A percentile compares a stretch with the other conserved stretches of the same genome.
phyloP scores from a whole-genome alignment of 2,113 vertebrate species.

The Pithys albifrons region DNA sequence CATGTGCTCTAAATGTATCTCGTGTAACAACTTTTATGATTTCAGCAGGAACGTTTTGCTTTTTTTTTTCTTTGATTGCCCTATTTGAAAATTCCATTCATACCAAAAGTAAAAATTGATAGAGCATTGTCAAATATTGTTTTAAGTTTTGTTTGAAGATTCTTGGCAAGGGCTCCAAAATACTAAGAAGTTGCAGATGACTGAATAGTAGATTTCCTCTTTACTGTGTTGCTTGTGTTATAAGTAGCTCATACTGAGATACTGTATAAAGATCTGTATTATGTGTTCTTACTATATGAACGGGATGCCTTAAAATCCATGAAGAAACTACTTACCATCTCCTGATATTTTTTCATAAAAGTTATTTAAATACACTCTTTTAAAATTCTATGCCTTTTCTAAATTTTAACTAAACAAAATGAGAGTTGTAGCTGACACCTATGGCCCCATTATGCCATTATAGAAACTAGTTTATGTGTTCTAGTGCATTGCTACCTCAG shows the following conservation, averaged over 20 bases:
- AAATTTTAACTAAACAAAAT: neutral
- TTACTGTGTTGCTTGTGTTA: neutral
- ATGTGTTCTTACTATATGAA: neutral
- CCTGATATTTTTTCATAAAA: neutral
- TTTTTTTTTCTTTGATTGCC: neutral
- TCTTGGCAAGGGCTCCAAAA: neutral
- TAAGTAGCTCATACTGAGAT: neutral
- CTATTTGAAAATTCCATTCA: neutral
- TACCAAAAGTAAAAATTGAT: neutral
- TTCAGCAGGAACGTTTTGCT: neutral
- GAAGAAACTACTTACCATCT: neutral
- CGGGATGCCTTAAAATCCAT: neutral
- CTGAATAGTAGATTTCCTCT: neutral
- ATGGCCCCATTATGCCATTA: rapidly evolving
- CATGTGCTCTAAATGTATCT: neutral
- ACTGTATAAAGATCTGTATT: neutral
- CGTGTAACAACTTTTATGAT: neutral
- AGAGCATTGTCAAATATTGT: neutral
- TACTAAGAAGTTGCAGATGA: neutral
- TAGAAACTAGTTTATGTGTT: neutral
- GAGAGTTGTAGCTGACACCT: neutral
- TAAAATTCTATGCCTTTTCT: neutral
- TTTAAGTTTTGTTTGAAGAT: neutral
- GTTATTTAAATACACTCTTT: neutral
- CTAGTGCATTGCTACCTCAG: neutral